phyloP scores from a whole-genome alignment of 2,113 vertebrate species.

The Tursiops truncatus region DNA sequence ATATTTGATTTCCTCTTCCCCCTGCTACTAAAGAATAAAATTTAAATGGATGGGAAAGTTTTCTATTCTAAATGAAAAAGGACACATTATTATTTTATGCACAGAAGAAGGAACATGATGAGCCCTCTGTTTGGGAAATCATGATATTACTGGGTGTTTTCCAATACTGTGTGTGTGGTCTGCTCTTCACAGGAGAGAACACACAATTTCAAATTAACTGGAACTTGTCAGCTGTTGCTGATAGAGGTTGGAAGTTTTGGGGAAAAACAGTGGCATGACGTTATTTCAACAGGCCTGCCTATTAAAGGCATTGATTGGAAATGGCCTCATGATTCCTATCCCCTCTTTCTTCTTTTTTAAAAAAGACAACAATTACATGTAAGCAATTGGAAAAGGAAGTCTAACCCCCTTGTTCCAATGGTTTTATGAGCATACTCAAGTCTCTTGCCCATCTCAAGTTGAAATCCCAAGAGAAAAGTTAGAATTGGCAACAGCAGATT shows the following conservation, averaged over 20 bases:
- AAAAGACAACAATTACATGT: background rate
- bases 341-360: background rate
- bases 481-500: background rate
- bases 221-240: conserved; percentile 39
- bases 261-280: background rate
- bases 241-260: background rate
- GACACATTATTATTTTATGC: background rate
- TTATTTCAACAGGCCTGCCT: background rate
- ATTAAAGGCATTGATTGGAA: conserved; percentile 32
- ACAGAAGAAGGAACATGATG: background rate
- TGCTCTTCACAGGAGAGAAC: conserved; percentile 52
- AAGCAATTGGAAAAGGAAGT: background rate
- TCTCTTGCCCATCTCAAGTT: background rate
- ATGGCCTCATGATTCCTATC: background rate
- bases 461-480: conserved; percentile 35
- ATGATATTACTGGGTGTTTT: background rate
- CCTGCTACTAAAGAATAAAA: background rate
- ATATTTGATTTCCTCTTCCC: background rate
- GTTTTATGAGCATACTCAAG: background rate
- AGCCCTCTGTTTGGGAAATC: background rate
- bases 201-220: conserved; percentile 1
- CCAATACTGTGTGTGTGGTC: background rate
- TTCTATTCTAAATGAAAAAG: conserved; percentile 32
- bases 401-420: background rate
- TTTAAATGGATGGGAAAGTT: background rate